Evolutionary conservation across 2,888 invertebrate genomes (phyloP), one percentile per base, ranked within the genome.

Genomic region (Scaptomyza cyrtandrae): DNA sequence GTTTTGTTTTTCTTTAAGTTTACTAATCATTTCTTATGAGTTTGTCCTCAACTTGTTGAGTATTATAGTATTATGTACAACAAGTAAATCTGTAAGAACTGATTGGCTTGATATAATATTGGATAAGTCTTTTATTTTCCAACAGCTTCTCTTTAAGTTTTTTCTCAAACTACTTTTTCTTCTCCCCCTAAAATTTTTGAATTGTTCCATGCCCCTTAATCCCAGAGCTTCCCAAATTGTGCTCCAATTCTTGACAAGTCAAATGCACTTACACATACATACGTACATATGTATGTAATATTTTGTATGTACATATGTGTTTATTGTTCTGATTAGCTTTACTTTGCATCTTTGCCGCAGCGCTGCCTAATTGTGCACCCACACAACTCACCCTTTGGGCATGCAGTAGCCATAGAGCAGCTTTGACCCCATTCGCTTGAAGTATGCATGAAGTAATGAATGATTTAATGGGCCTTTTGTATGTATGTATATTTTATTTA

Each of bases 391-490:
- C 71, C 59, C 57, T 59, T 46, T 35, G 14, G 13, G 57, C 44
- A 59, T 55, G 58, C 73, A 55, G 54, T 57, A 50, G 57, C 49
- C 37, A 14, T 4, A 39, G 14, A 58, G 69, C 66, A 65, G 81
- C 67, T 78, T 64, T 78, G 78, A 80, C 81, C 78, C 61, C 81
- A 78, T 75, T 57, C 45, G 43, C 53, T 49, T n/a, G 19, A 24
- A 19, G 35, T 54, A 58, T 46, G 71, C 65, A 61, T 60, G 46
- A 58, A 70, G 67, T 65, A 78, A 80, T 78, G 78, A 70, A 80
- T 70, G 65, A 74, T 68, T 71, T 62, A 50, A 64, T 61, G 53
- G 55, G 45, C 49, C 37, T 14, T 14, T 19, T 27, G 44, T 31
- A 11, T n/a, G 3, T 13, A 1, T 13, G 7, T 31, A 13, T n/a